Conservation (phyloP, 2,797 vertebrate genomes). For the Lophotriccus pileatus region DNA sequence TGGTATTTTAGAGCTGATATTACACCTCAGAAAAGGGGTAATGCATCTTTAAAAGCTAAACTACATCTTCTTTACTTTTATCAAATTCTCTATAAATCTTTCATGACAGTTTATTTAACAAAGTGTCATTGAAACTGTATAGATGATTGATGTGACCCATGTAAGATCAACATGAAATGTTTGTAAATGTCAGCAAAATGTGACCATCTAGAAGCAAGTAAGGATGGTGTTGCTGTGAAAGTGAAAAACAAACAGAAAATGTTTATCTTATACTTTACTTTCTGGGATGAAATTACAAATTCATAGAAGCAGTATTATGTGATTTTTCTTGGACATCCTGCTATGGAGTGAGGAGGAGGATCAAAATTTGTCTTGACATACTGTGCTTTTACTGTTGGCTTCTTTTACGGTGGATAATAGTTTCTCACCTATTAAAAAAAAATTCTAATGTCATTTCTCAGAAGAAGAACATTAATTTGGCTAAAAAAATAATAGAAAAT, state of each 20-base stretch:
- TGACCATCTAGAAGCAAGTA: conserved; percentile 76
- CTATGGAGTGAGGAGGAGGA: background rate
- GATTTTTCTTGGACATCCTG: conserved; percentile 61
- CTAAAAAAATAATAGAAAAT: background rate
- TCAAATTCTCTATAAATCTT: conserved; percentile 86
- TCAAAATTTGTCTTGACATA: conserved; percentile 46
- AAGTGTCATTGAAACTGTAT: conserved; percentile 82
- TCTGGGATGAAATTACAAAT: conserved; percentile 73
- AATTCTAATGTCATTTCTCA: background rate
- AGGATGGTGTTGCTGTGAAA: conserved; percentile 69
- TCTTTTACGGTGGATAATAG: background rate
- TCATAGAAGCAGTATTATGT: conserved; percentile 60
- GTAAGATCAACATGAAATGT: conserved; percentile 83
- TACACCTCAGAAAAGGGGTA: conserved; percentile 74
- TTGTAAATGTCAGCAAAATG: conserved; percentile 84
- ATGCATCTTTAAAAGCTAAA: conserved; percentile 80
- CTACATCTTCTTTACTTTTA: conserved; percentile 84
- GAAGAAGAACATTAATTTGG: conserved; percentile 9
- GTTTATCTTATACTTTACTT: conserved; percentile 74
- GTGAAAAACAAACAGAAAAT: conserved; percentile 77
- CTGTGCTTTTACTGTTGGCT: background rate
- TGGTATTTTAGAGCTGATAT: conserved; percentile 74
- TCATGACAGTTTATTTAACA: conserved; percentile 86
- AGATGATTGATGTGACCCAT: conserved; percentile 81
- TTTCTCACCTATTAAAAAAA: background rate